Evolutionary conservation across 1,140 invertebrate species (phyloP).

Genomic region (Zaprionus kolodkinae): DNA sequence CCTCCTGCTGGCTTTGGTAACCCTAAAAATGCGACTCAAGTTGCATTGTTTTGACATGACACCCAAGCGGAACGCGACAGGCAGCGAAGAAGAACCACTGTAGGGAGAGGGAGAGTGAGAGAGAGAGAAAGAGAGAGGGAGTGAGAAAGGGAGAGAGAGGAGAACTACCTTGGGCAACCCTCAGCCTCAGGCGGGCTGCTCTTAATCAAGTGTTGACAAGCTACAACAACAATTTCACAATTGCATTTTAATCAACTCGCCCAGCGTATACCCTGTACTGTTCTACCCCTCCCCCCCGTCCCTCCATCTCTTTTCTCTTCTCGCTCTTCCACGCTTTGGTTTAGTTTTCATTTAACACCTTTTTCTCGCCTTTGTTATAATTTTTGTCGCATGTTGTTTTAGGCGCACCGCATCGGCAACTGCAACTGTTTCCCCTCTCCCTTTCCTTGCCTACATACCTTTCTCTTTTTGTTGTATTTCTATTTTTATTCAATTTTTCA

Average conservation of each 20-base stretch:
- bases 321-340: slow-evolving; percentile 30
- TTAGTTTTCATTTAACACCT: slow-evolving; percentile 78
- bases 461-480: slow-evolving; percentile 15
- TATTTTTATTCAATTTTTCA: slow-evolving; percentile 28
- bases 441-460: slow-evolving; percentile 9
- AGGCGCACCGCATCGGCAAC: slow-evolving; percentile 59
- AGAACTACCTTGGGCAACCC: slow-evolving; percentile 44
- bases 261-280: slow-evolving; percentile 22
- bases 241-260: slow-evolving; percentile 79
- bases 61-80: slow-evolving; percentile 56
- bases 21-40: slow-evolving; percentile 58
- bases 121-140: slow-evolving; percentile 33
- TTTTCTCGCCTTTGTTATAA: slow-evolving; percentile 59
- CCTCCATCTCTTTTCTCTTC: not conserved
- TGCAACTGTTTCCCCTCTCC: slow-evolving; percentile 35
- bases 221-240: slow-evolving; percentile 70
- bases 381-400: slow-evolving; percentile 70
- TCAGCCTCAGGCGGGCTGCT: slow-evolving; percentile 57
- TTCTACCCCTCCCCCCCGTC: not conserved
- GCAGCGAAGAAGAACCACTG: not conserved
- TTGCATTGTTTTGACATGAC: slow-evolving; percentile 81
- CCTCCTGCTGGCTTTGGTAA: slow-evolving; percentile 24
- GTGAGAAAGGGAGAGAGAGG: slow-evolving; percentile 6
- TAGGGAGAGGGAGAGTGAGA: not conserved
- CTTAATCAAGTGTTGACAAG: slow-evolving; percentile 81